Evolutionary conservation across 1,140 invertebrate species (phyloP), one percentile per base, ranked within the genome.

Genomic region (Eumaeus atala): DNA sequence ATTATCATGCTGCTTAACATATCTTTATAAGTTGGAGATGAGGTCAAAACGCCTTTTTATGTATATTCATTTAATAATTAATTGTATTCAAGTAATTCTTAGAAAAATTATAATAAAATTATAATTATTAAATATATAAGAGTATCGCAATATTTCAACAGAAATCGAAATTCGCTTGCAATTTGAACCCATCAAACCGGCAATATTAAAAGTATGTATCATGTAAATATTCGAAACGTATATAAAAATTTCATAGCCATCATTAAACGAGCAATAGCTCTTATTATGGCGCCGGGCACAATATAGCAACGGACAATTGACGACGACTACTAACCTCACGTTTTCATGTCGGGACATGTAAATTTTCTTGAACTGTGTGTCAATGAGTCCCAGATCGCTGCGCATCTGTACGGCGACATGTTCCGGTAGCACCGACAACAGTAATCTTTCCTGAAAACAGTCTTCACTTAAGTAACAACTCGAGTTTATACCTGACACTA

Each of bases 271-370:
- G 40, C 12, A 18, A 44, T 44, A 16, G 40, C 40, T 44, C 40
- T 44, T 14, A 44, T 44, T 16, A 16, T 16, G 40, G 12, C 40
- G 17, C 17, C 40, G 16, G 40, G 40, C 40, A 44, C 17, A 16
- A 16, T 44, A 44, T 44, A 17, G 21, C 21, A 57, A 12, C 9
- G 14, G 9, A 50, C 16, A 36, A 17, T 44, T 37, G 36, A 36
- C 28, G 53, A 36, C 8, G 51, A 40, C 14, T 53, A 56, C 69
- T 55, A 88, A 96, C 93, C 96, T 98, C 61, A 98, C 96, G 84
- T 98, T 97, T 86, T 98, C 97, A 82, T 98, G 96, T 12, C 97
- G 90, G 58, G 95, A 96, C 96, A 98, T 97, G 77, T 98, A 98
- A 70, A 98, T 98, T 87, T 97, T 98, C 87, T 98, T 97, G 80